Evolutionary conservation across 2,113 vertebrate genomes (phyloP).

Genomic region (Tyrannus savana): DNA sequence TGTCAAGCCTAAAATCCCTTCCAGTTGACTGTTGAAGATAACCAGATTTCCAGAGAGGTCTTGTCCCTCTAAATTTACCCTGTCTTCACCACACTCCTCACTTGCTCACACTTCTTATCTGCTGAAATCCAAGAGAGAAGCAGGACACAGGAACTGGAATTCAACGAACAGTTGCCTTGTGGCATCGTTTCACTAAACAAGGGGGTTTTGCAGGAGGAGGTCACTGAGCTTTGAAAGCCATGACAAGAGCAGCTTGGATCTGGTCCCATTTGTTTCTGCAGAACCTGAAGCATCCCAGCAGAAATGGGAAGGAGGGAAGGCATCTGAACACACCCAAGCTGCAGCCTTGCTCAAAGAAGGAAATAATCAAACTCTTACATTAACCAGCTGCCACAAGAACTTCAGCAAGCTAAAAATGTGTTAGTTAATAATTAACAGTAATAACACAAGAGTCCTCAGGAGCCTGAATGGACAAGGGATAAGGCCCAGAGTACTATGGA

Average conservation of each 20-base stretch:
- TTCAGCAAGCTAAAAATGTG: neutral
- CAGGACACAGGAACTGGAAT: neutral
- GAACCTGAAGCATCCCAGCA: neutral
- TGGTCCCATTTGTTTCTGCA: neutral
- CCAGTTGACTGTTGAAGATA: neutral
- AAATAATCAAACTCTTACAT: neutral
- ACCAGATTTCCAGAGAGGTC: neutral
- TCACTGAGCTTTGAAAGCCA: neutral
- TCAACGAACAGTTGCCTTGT: fast-evolving
- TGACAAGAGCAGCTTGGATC: neutral
- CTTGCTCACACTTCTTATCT: neutral
- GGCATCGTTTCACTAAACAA: neutral
- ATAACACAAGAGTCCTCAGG: neutral
- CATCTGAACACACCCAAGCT: neutral
- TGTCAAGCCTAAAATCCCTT: neutral
- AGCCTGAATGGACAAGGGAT: neutral
- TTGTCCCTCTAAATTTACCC: neutral
- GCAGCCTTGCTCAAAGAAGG: conserved; percentile 16
- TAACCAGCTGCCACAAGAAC: conserved; percentile 20
- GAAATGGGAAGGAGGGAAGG: neutral
- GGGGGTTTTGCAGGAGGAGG: neutral
- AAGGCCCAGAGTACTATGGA: neutral
- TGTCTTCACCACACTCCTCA: neutral
- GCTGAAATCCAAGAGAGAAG: neutral
- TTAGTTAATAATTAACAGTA: conserved; percentile 9